phyloP scores from a whole-genome alignment of 2,797 vertebrate species.

The Enteromius radiatus region DNA sequence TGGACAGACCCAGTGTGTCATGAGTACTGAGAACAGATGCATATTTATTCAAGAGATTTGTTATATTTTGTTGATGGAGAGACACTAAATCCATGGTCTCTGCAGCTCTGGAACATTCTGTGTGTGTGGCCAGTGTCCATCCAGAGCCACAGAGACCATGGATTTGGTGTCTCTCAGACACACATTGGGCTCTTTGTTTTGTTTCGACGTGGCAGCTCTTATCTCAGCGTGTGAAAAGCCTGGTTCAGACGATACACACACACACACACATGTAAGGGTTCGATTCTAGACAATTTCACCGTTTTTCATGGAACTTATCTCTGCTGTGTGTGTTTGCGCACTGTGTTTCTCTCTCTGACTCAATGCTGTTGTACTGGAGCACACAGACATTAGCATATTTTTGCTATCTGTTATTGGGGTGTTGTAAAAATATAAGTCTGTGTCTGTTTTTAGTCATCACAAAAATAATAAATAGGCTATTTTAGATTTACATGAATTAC shows the following conservation, averaged over 20 bases:
- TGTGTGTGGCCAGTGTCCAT: neutral
- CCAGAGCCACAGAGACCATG: conserved; percentile 20
- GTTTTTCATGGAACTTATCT: conserved; percentile 60
- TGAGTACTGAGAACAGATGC: neutral
- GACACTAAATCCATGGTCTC: neutral
- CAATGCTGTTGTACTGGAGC: neutral
- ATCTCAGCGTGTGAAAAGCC: conserved; percentile 55
- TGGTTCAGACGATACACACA: conserved; percentile 54
- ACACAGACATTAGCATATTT: neutral
- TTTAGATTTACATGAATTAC: no score
- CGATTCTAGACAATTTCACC: conserved; percentile 69
- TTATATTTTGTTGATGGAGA: conserved; percentile 13
- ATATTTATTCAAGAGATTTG: conserved; percentile 15
- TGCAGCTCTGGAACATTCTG: neutral
- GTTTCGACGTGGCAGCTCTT: conserved; percentile 51
- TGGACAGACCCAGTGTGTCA: neutral
- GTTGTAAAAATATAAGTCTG: neutral
- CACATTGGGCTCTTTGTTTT: conserved; percentile 65
- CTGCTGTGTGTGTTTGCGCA: conserved; percentile 4
- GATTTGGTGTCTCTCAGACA: conserved; percentile 50
- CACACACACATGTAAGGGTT: conserved; percentile 62
- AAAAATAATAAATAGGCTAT: neutral
- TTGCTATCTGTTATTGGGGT: neutral
- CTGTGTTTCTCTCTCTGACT: conserved; percentile 14
- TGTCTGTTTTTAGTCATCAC: neutral